A percentile compares a stretch with the other conserved stretches of the same genome.
These are phyloP conservation scores for Nemotelus nigrinus DNA, from an alignment of 2,888 invertebrate genomes.

Conservation along the genomic window DNA sequence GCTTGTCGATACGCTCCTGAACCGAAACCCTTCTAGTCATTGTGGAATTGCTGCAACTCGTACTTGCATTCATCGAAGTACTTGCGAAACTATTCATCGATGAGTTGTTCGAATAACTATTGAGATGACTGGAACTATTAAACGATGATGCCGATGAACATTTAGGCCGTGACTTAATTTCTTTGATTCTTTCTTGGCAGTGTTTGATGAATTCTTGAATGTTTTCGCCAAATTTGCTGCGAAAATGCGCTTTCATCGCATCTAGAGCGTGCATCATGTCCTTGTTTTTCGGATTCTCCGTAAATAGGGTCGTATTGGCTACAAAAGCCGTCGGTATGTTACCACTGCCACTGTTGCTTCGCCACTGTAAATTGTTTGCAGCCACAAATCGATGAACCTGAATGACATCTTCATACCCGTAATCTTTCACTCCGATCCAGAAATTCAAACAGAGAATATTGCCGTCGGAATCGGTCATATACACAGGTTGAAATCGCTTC, in stretches of 20 bases:
- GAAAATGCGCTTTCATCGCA: slow-evolving; percentile 62
- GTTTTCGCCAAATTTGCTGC: slow-evolving; percentile 53
- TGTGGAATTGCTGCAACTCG: not conserved
- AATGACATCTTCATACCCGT: slow-evolving; percentile 68
- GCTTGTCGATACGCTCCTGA: slow-evolving; percentile 63
- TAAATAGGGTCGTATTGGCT: slow-evolving; percentile 72
- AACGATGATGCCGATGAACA: slow-evolving; percentile 1
- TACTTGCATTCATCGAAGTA: slow-evolving; percentile 14
- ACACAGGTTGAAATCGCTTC: slow-evolving; percentile 68
- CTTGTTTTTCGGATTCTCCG: slow-evolving; percentile 70
- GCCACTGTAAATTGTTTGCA: slow-evolving; percentile 73
- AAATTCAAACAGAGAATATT: slow-evolving; percentile 69
- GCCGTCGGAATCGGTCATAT: slow-evolving; percentile 68
- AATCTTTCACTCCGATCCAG: slow-evolving; percentile 68
- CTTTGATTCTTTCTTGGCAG: slow-evolving; percentile 56
- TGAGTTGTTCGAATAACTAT: slow-evolving; percentile 15
- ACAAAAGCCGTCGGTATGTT: slow-evolving; percentile 70
- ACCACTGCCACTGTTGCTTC: slow-evolving; percentile 66
- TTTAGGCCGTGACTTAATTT: slow-evolving; percentile 40
- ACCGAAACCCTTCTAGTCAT: slow-evolving; percentile 11
- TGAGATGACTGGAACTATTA: slow-evolving; percentile 14
- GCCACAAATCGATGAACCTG: slow-evolving; percentile 69
- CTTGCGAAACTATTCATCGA: not conserved
- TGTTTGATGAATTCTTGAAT: slow-evolving; percentile 51
- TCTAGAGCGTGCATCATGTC: slow-evolving; percentile 66